Percentiles rank a stretch among this genome's conserved stretches.
Evolutionary conservation across 2,797 vertebrate species (phyloP).

Genomic region (Esox lucius): DNA sequence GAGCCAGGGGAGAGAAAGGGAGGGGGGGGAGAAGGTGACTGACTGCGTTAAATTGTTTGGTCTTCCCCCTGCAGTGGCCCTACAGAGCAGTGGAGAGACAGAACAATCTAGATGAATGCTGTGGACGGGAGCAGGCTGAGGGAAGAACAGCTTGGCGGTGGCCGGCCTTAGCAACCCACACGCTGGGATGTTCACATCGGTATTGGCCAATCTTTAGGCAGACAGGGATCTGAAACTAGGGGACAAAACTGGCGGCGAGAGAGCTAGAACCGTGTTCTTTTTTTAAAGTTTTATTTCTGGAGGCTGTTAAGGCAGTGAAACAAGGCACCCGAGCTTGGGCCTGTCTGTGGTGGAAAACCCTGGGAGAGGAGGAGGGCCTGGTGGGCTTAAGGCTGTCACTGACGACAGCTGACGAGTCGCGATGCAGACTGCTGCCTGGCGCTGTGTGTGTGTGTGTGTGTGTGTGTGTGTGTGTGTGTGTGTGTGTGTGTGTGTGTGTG

Average conservation of each 20-base stretch:
- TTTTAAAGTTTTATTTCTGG: background rate
- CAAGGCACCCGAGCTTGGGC: background rate
- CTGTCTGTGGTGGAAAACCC: constrained; percentile 15
- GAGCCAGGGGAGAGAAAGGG: constrained; percentile 36
- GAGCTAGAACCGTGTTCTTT: constrained; percentile 1
- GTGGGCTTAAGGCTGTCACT: constrained; percentile 30
- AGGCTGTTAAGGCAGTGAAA: constrained; percentile 18
- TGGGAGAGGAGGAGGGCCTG: constrained; percentile 17
- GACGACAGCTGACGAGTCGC: constrained; percentile 30
- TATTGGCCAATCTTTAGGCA: too few species aligned
- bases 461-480: constrained; percentile 23
- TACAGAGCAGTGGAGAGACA: background rate
- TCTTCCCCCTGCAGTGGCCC: too few species aligned
- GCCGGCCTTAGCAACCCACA: background rate
- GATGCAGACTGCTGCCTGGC: constrained; percentile 21
- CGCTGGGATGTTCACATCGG: too few species aligned
- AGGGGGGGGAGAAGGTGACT: constrained; percentile 2
- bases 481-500: constrained; percentile 22
- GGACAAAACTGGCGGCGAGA: background rate
- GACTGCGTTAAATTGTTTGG: too few species aligned
- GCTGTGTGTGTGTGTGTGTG: constrained; percentile 19
- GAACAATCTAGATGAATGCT: background rate
- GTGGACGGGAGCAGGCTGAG: background rate
- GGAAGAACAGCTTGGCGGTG: background rate
- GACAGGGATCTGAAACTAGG: constrained; percentile 2